These are phyloP conservation scores for Danionella cerebrum DNA, from an alignment of 2,113 vertebrate species.

Conservation along the genomic window DNA sequence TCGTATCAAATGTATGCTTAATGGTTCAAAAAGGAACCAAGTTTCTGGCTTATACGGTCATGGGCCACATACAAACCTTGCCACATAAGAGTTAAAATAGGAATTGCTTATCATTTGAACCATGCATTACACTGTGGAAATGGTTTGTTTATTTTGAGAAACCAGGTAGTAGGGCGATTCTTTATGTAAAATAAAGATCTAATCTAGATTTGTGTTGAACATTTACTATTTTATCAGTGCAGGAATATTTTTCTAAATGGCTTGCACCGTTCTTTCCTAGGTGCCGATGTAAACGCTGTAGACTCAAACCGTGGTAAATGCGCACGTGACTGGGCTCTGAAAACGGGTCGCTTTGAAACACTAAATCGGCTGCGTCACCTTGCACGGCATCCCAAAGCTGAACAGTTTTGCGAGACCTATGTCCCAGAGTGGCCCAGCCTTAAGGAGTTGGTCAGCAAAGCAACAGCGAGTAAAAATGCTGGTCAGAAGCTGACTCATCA, in stretches of 20 bases:
- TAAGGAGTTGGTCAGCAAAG: constrained; percentile 59
- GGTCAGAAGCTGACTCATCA: constrained; percentile 53
- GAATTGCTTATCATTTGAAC: too few species aligned
- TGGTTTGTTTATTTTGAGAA: background rate
- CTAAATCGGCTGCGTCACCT: constrained; percentile 60
- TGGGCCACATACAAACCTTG: too few species aligned
- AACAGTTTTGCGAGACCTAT: constrained; percentile 67
- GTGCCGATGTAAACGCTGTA: constrained; percentile 69
- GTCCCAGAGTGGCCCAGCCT: constrained; percentile 72
- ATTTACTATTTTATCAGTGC: too few species aligned
- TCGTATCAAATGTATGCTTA: too few species aligned
- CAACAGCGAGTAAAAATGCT: constrained; percentile 51
- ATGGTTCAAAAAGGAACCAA: too few species aligned
- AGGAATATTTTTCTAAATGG: background rate
- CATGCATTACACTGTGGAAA: too few species aligned
- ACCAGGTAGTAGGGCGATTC: too few species aligned
- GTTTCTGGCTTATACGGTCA: too few species aligned
- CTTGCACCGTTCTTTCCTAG: constrained; percentile 48
- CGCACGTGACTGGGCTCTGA: constrained; percentile 72
- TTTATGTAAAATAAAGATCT: too few species aligned
- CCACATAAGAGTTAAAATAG: too few species aligned
- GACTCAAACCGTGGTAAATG: constrained; percentile 70
- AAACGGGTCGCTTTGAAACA: constrained; percentile 72
- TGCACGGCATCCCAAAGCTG: constrained; percentile 52
- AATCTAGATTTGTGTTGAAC: too few species aligned